Conservation (phyloP, 2,113 vertebrate genomes). For the Heloderma charlesbogerti region DNA sequence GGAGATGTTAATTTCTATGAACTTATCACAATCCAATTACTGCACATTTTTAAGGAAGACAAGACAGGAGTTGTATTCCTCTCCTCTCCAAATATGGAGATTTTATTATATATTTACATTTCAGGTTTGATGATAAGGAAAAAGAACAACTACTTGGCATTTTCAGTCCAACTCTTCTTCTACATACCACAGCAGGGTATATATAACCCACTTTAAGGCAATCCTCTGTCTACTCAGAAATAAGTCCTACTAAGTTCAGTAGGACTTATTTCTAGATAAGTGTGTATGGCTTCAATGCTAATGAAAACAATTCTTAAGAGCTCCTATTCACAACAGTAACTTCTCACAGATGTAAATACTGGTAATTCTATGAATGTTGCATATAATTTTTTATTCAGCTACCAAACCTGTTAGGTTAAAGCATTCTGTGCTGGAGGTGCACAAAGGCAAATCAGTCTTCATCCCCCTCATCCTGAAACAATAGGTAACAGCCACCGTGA, state of each 20-base stretch:
- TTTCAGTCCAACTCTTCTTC: background rate
- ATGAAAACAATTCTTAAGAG: background rate
- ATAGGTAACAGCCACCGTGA: background rate
- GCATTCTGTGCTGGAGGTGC: background rate
- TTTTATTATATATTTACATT: background rate
- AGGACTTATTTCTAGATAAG: background rate
- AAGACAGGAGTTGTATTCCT: fast-evolving
- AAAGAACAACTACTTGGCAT: no score
- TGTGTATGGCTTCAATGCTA: background rate
- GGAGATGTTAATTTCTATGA: background rate
- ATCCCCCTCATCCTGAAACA: background rate
- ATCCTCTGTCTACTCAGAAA: background rate
- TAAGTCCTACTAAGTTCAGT: background rate
- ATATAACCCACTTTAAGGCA: background rate
- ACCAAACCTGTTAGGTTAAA: background rate
- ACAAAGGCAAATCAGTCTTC: background rate
- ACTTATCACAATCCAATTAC: background rate
- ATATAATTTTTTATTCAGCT: background rate
- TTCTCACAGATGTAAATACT: background rate
- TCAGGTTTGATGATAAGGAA: background rate
- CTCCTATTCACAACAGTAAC: no score
- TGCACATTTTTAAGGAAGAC: background rate
- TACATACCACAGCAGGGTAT: background rate
- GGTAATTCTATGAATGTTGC: no score
- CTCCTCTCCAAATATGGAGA: background rate